Evolutionary conservation across 2,113 vertebrate genomes (phyloP).

Genomic region (Corythornis vintsioides): DNA sequence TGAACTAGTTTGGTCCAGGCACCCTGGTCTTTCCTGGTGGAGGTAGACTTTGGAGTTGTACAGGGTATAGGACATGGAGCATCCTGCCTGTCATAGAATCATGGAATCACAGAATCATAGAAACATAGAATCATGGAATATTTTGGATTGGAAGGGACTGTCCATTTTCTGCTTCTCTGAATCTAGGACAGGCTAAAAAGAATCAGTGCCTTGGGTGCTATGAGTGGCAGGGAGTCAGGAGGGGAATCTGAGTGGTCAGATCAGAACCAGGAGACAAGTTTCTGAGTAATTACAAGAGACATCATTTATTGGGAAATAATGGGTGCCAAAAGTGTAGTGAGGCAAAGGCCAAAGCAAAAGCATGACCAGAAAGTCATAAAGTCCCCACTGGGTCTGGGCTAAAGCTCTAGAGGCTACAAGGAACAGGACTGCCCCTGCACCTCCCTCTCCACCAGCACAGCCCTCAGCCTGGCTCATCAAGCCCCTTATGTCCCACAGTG

Average conservation of each 20-base stretch:
- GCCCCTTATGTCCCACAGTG: accelerated
- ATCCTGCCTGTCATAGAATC: not conserved
- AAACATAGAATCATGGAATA: not conserved
- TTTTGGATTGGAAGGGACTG: not conserved
- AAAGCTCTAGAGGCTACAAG: not conserved
- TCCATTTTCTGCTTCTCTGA: not conserved
- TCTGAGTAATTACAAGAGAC: not conserved
- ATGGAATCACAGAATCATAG: not conserved
- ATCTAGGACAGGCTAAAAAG: not conserved
- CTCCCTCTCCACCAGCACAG: accelerated
- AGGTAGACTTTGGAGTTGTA: not conserved
- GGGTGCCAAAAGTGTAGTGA: not conserved
- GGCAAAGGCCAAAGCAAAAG: not conserved
- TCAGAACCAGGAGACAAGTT: not conserved
- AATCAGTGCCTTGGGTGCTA: not conserved
- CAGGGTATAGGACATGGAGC: accelerated
- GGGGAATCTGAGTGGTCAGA: not conserved
- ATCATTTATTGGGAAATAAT: not conserved
- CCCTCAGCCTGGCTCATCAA: not conserved
- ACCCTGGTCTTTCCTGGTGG: not conserved
- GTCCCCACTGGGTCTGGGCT: accelerated
- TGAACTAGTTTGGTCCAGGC: not conserved
- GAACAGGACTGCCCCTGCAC: not conserved
- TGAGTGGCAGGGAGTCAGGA: not conserved
- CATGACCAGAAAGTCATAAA: not conserved